Conservation (phyloP, 92 coral and sea anemone genomes). For the Ricordea florida region DNA sequence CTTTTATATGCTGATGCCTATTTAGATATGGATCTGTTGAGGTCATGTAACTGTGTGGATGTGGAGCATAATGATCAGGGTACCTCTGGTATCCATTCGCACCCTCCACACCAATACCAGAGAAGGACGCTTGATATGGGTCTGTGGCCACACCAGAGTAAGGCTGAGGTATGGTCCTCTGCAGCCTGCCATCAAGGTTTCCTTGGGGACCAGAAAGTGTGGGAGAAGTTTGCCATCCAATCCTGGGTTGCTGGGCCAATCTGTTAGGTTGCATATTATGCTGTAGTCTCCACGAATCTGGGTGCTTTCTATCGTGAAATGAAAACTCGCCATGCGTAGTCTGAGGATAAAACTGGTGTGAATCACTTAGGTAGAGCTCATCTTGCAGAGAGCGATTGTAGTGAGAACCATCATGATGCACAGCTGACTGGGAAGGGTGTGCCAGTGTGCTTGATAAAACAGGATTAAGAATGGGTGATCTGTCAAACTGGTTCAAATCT, state of each 20-base stretch:
- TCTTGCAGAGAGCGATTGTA: neutral
- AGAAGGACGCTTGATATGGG: neutral
- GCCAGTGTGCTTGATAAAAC: neutral
- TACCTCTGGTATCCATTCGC: neutral
- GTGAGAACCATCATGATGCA: neutral
- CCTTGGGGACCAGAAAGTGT: neutral
- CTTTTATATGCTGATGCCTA: no score
- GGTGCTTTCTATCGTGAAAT: neutral
- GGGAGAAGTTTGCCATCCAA: constrained; percentile 9
- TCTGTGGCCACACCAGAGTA: no score
- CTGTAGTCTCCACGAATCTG: neutral
- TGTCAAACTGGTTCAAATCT: neutral
- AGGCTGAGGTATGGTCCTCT: no score
- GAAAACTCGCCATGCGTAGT: neutral
- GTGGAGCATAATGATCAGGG: neutral
- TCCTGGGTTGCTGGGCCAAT: neutral
- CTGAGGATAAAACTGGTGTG: neutral
- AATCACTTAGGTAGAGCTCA: neutral
- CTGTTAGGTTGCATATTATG: neutral
- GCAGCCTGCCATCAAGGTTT: neutral
- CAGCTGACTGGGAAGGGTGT: neutral
- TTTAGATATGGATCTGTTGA: no score
- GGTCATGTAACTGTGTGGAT: neutral
- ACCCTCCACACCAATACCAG: neutral
- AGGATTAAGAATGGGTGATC: neutral